These are phyloP conservation scores for Drosophila micromelanica DNA, from an alignment of 1,140 invertebrate species.

Conservation along the genomic window DNA sequence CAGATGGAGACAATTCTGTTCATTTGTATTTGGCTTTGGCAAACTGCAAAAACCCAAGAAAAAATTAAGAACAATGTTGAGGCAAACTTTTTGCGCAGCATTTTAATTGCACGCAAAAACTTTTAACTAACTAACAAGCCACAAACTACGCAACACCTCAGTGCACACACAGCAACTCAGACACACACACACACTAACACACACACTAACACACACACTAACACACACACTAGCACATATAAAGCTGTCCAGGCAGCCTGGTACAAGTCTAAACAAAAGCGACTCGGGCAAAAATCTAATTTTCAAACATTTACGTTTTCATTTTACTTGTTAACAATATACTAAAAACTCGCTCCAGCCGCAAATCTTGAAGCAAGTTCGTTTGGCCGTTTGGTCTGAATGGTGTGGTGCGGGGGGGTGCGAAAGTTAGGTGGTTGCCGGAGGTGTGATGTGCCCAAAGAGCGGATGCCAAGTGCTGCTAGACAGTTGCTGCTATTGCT, in stretches of 20 bases:
- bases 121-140: conserved; percentile 82
- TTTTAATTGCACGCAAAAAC: conserved; percentile 81
- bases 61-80: conserved; percentile 79
- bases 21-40: conserved; percentile 78
- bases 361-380: conserved; percentile 43
- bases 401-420: too few relatives aligned
- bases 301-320: conserved; percentile 83
- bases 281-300: conserved; percentile 76
- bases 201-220: too few relatives aligned
- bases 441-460: conserved; percentile 7
- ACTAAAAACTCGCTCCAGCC: conserved; percentile 42
- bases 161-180: conserved; percentile 57
- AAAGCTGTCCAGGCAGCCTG: conserved; percentile 1
- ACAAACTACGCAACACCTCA: conserved; percentile 79
- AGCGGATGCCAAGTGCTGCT: conserved; percentile 16
- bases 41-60: conserved; percentile 72
- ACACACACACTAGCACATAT: conserved; percentile 2
- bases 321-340: conserved; percentile 81
- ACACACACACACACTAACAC: too few relatives aligned
- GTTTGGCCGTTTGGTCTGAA: too few relatives aligned
- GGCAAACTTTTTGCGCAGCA: conserved; percentile 79
- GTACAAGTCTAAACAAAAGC: conserved; percentile 66
- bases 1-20: conserved; percentile 64
- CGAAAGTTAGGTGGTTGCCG: background rate
- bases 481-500: conserved; percentile 25